phyloP scores from a whole-genome alignment of 2,113 vertebrate genomes.

The Pelobates fuscus region DNA sequence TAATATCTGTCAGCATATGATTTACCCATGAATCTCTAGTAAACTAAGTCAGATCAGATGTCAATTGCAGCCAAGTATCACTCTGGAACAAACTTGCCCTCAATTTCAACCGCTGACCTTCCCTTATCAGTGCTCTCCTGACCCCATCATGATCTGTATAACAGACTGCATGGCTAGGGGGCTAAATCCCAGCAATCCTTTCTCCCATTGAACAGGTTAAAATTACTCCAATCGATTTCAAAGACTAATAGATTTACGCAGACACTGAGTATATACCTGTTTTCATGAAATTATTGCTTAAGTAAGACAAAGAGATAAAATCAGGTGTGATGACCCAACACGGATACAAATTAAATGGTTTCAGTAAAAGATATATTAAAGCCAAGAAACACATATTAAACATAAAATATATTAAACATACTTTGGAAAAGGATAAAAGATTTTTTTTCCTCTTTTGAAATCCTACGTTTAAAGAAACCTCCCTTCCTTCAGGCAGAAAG shows the following conservation, averaged over 20 bases:
- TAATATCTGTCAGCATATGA: constrained; percentile 43
- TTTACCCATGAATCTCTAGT: constrained; percentile 52
- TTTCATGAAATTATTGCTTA: no score
- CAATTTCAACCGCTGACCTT: constrained; percentile 57
- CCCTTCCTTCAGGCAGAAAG: no score
- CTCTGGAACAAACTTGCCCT: constrained; percentile 60
- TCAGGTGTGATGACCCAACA: no score
- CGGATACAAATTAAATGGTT: no score
- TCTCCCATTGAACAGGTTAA: neutral
- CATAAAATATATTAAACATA: no score
- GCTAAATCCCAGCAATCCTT: neutral
- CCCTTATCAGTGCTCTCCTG: constrained; percentile 38
- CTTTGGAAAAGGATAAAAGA: no score
- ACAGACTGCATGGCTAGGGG: neutral
- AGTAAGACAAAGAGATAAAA: no score
- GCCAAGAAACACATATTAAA: no score
- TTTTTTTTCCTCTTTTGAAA: no score
- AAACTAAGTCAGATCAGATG: constrained; percentile 60
- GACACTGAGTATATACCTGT: no score
- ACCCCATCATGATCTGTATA: constrained; percentile 34
- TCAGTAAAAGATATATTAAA: no score
- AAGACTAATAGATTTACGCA: neutral
- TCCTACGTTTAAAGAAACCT: no score
- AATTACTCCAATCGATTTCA: neutral
- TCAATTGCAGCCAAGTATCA: constrained; percentile 46